Evolutionary conservation across 1,140 invertebrate species (phyloP), one percentile per base, ranked within the genome.

Genomic region (Plodia interpunctella): DNA sequence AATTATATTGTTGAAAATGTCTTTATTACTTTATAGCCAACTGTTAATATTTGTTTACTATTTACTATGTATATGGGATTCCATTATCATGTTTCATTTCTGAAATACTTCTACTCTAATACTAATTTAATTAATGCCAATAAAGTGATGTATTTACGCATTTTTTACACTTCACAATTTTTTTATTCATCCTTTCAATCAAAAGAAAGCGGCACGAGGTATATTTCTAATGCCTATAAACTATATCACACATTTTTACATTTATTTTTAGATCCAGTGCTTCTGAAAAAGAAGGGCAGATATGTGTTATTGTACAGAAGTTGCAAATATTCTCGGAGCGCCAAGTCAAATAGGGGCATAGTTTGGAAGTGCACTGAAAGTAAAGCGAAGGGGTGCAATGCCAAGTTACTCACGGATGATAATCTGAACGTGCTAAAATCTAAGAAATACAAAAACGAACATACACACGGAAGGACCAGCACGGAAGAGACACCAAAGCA

Each of bases 341-440:
- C 82, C 0, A 87, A 81, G 30, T 87, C 83, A 3, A 88, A 88
- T 32, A 83, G 83, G 25, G 83, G 83, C 0, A 75, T 70, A 0
- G 82, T 87, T 18, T 88, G 83, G 83, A 87, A 80, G 18, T 88
- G 83, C 50, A 68, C 67, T 0, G 55, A 68, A 1, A 82, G 77
- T 38, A 87, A 84, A 60, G 57, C 65, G 0, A 81, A 84, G 0
- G 69, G 70, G 1, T 88, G 83, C 44, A 72, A 74, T 17, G 80
- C 74, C 0, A 74, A 61, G 0, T 44, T 88, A 0, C 84, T 78
- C 0, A 88, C 83, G 0, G 86, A 87, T 56, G 61, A 76, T 5
- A 78, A 78, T 51, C 64, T 88, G 13, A 80, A 78, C 21, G 21
- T 49, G 70, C 76, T 87, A 0, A 35, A 66, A 5, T 59, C 30